Percentiles rank a stretch among this genome's conserved stretches.
Conservation (phyloP, 2,113 vertebrate genomes). For the Lycocorax pyrrhopterus region DNA sequence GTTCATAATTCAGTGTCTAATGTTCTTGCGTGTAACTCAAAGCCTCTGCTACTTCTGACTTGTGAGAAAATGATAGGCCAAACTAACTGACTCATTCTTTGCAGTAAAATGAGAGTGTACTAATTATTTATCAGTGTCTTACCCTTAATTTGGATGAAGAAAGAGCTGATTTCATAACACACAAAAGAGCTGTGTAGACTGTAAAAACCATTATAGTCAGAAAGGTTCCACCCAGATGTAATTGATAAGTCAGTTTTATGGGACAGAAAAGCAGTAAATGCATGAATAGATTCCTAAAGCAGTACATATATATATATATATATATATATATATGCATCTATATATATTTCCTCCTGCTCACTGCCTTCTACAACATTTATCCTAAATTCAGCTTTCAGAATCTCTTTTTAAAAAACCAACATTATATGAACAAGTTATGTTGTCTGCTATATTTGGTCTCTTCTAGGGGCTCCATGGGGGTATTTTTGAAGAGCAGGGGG, state of each 20-base stretch:
- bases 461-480: background rate
- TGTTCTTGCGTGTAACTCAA: conserved; percentile 24
- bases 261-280: conserved; percentile 10
- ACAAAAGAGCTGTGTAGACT: background rate
- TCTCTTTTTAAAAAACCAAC: background rate
- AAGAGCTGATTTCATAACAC: conserved; percentile 21
- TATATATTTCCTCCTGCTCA: background rate
- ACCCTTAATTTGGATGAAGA: conserved; percentile 22
- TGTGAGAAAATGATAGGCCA: conserved; percentile 39
- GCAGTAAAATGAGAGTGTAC: conserved; percentile 35
- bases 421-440: background rate
- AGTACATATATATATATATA: background rate
- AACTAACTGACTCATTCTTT: background rate
- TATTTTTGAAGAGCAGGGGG: background rate
- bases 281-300: background rate
- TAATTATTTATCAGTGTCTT: conserved; percentile 41
- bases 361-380: background rate
- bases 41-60: conserved; percentile 27
- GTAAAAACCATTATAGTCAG: background rate
- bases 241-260: background rate
- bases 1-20: conserved; percentile 3
- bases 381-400: background rate
- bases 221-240: conserved; percentile 24
- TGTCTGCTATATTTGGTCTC: background rate
- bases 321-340: background rate